phyloP scores from a whole-genome alignment of 64 coral and sea anemone genomes.

The Actinia equina region DNA sequence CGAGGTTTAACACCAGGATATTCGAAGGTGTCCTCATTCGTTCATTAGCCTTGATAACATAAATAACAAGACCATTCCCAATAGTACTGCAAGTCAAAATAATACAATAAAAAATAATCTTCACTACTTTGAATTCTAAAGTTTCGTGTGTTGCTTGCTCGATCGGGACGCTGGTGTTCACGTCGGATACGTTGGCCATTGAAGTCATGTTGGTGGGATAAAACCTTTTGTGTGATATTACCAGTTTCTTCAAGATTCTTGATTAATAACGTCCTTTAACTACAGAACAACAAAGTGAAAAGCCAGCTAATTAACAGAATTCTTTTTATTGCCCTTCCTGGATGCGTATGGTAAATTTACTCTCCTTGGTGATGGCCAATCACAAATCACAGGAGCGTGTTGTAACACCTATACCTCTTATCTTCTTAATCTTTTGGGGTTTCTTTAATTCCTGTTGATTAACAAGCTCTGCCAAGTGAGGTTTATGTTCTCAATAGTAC shows the following conservation, averaged over 20 bases:
- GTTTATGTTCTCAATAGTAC: not conserved
- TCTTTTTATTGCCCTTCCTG: not conserved
- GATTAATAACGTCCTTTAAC: too few species aligned
- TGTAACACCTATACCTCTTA: not conserved
- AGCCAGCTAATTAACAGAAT: not conserved
- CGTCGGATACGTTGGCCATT: not conserved
- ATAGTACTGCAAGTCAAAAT: constrained; percentile 32
- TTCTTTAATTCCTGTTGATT: not conserved
- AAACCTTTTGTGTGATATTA: not conserved
- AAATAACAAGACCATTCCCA: constrained; percentile 41
- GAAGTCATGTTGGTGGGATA: not conserved
- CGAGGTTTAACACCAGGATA: constrained; percentile 44
- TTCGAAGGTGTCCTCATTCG: constrained; percentile 51
- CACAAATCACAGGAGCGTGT: not conserved
- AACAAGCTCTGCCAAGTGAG: not conserved
- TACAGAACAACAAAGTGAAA: too few species aligned
- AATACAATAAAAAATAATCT: constrained; percentile 37
- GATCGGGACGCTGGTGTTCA: not conserved
- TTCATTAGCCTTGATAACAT: constrained; percentile 26
- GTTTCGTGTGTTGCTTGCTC: constrained; percentile 20
- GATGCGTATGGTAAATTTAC: not conserved
- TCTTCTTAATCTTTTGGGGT: not conserved
- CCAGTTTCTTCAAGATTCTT: too few species aligned
- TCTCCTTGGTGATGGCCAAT: not conserved
- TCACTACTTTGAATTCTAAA: constrained; percentile 39